phyloP scores from a whole-genome alignment of 2,113 vertebrate species.

The Scopus umbretta region DNA sequence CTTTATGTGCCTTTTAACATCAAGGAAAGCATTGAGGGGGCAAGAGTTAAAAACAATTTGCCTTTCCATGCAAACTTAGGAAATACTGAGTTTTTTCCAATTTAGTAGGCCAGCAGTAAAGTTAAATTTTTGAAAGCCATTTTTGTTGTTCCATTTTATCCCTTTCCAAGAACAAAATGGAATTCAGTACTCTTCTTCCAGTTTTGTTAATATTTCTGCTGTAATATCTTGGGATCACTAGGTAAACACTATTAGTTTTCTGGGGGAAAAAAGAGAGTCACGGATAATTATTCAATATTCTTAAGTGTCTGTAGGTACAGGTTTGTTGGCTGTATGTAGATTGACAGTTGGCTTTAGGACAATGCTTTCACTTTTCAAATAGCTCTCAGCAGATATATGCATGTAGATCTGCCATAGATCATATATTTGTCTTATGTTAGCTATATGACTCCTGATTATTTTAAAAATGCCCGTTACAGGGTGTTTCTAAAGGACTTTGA shows the following conservation, averaged over 20 bases:
- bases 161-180: not conserved
- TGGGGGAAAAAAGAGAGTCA: not conserved
- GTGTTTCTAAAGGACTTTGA: not conserved
- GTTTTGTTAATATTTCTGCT: not conserved
- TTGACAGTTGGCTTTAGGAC: not conserved
- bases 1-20: not conserved
- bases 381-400: not conserved
- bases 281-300: not conserved
- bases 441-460: not conserved
- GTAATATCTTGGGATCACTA: not conserved
- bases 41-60: not conserved
- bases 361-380: not conserved
- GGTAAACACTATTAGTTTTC: not conserved
- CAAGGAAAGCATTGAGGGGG: not conserved
- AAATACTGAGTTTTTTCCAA: not conserved
- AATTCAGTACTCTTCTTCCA: not conserved
- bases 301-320: not conserved
- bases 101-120: not conserved
- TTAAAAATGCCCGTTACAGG: not conserved
- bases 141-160: not conserved
- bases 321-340: not conserved
- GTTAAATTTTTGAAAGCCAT: not conserved
- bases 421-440: not conserved
- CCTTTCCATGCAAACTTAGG: not conserved
- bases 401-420: not conserved